Evolutionary conservation across 1,140 invertebrate species (phyloP).

Genomic region (Macrosteles quadrilineatus): DNA sequence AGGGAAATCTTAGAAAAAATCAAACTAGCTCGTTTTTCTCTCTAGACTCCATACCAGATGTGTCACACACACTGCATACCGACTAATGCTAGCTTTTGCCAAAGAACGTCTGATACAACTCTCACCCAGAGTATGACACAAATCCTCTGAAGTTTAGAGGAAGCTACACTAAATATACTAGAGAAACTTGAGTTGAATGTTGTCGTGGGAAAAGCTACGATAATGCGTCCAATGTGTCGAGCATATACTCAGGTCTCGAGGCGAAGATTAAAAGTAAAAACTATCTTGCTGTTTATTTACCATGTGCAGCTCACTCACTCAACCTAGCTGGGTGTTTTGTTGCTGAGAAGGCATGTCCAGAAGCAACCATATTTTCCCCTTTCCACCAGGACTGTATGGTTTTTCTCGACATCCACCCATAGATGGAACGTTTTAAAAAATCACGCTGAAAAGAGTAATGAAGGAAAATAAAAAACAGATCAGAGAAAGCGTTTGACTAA

Average conservation of each 20-base stretch:
- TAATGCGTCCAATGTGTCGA: neutral
- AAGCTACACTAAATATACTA: too few relatives aligned
- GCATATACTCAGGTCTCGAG: neutral
- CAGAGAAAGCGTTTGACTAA: neutral
- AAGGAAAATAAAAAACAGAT: neutral
- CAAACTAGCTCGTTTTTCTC: neutral
- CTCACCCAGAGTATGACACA: neutral
- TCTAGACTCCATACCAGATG: conserved; percentile 5
- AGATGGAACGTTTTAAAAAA: neutral
- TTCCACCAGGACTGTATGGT: neutral
- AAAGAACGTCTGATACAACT: conserved; percentile 14
- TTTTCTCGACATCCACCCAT: neutral
- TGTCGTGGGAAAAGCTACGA: neutral
- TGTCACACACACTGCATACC: neutral
- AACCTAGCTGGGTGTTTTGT: neutral
- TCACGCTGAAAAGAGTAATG: neutral
- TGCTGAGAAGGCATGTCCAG: neutral
- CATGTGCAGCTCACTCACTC: conserved; percentile 7
- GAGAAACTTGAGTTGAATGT: neutral
- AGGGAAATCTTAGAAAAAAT: too few relatives aligned
- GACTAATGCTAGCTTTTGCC: neutral
- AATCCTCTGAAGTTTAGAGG: too few relatives aligned
- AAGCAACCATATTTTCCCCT: too few relatives aligned
- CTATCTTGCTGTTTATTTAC: neutral
- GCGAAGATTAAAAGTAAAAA: too few relatives aligned